phyloP scores from a whole-genome alignment of 2,888 invertebrate genomes.

The Marasmarcha lunaedactyla region DNA sequence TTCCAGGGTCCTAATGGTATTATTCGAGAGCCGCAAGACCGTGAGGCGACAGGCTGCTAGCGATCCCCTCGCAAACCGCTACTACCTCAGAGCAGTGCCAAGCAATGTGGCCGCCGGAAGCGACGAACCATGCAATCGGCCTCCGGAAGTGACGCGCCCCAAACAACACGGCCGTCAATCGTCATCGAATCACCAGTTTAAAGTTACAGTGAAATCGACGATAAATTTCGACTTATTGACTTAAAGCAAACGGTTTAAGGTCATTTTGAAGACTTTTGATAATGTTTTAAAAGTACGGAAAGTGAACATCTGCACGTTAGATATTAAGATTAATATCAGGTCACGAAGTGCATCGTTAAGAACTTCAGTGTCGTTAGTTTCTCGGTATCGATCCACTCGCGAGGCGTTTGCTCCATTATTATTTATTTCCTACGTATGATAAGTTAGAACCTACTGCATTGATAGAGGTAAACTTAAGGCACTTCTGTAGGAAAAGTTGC shows the following conservation, averaged over 20 bases:
- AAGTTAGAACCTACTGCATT: slow-evolving; percentile 4
- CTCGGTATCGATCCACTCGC: slow-evolving; percentile 12
- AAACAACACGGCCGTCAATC: too few species aligned
- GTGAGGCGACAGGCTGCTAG: slow-evolving; percentile 20
- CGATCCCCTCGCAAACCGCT: slow-evolving; percentile 17
- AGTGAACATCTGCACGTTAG: too few species aligned
- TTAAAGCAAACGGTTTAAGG: too few species aligned
- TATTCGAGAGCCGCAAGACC: slow-evolving; percentile 21
- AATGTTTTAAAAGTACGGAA: too few species aligned
- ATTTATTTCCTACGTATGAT: slow-evolving; percentile 11
- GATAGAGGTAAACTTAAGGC: slow-evolving; percentile 1
- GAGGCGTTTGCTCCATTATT: slow-evolving; percentile 4
- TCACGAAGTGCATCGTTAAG: too few species aligned
- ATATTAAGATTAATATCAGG: too few species aligned
- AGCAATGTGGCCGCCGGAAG: slow-evolving; percentile 11
- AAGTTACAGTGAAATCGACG: slow-evolving; percentile 49
- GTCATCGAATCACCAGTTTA: slow-evolving; percentile 60
- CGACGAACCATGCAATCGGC: background rate
- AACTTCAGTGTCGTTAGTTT: slow-evolving; percentile 11
- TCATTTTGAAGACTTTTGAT: too few species aligned
- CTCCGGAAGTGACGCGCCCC: too few species aligned
- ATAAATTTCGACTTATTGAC: too few species aligned
- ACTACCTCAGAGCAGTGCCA: slow-evolving; percentile 42
- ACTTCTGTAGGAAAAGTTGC: background rate
- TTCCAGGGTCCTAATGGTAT: slow-evolving; percentile 34